Base-by-base conservation (phyloP, 1,140 invertebrate genomes). In the Hylaeus anthracinus region DNA sequence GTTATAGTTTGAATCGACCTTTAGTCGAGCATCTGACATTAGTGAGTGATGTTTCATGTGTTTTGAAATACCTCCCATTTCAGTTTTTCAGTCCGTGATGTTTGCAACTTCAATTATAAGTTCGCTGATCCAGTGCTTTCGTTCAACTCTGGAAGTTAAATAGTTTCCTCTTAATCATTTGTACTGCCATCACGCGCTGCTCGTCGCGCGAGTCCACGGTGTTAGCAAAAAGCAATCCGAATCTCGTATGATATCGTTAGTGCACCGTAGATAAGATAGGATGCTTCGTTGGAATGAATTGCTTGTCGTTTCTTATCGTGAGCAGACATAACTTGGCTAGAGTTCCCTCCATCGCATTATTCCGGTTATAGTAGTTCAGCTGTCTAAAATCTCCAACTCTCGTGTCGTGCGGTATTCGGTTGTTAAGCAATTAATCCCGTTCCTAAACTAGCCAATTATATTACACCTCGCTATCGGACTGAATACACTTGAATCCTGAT, bases 251-350 rank as follows among this genome's bases (percentile, higher is more conserved):
- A 81, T 81, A 72, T 72, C 72, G 65, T 83, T 76, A 67, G 72
- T 73, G 56, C 43, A 51, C 14, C 41, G 12, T 5, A 78, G 83
- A 84, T 84, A 82, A 84, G 69, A 82, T 77, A 81, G 64, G 39
- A 61, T 73, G 53, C 64, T 61, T 70, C 39, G 45, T 39, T 26
- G 67, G 61, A 83, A 81, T 55, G 55, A 76, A 83, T 77, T 48
- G 64, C 70, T 73, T 70, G 74, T 78, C 70, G 79, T 73, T 72
- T n/a, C 79, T 84, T 84, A 84, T 84, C 79, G 53, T 41, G 53
- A 48, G 39, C 66, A 81, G 82, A 81, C 82, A 75, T 81, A 84
- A 84, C 70, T 84, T 70, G 63, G 69, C 53, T 63, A 41, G 65
- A 70, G 70, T 76, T 83, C 58, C 39, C 53, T 45, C 15, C 55